These are phyloP conservation scores for Sebastes fasciatus DNA, from an alignment of 2,113 vertebrate genomes.

Conservation along the genomic window DNA sequence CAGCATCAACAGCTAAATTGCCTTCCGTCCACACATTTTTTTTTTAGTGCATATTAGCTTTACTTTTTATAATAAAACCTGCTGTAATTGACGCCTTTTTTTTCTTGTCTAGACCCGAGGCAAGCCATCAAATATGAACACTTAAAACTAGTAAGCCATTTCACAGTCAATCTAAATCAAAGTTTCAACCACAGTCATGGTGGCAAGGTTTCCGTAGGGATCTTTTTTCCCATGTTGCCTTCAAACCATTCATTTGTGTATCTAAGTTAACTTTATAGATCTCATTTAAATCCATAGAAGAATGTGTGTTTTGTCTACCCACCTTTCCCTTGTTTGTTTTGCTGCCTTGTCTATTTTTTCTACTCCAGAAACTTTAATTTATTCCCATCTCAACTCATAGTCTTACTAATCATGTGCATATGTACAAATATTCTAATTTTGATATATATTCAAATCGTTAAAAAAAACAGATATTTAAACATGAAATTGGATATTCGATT, in stretches of 20 bases:
- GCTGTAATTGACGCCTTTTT: slow-evolving; percentile 51
- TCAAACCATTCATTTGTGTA: not conserved
- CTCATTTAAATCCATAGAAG: not conserved
- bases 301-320: not conserved
- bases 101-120: slow-evolving; percentile 27
- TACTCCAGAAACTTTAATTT: not conserved
- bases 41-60: slow-evolving; percentile 25
- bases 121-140: slow-evolving; percentile 58
- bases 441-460: too few species aligned
- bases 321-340: not conserved
- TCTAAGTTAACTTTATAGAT: not conserved
- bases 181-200: slow-evolving; percentile 15
- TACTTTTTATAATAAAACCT: slow-evolving; percentile 37
- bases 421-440: too few species aligned
- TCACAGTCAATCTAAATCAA: slow-evolving; percentile 31
- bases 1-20: slow-evolving; percentile 48
- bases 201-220: not conserved
- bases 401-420: not conserved
- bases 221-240: not conserved
- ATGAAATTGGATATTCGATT: too few species aligned
- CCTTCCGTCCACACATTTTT: slow-evolving; percentile 36
- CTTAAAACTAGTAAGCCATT: slow-evolving; percentile 48
- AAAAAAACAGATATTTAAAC: too few species aligned
- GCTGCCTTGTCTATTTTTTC: not conserved
- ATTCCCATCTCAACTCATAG: not conserved